A percentile compares a stretch with the other conserved stretches of the same genome.
phyloP scores from a whole-genome alignment of 2,113 vertebrate genomes.

The Tyto alba region DNA sequence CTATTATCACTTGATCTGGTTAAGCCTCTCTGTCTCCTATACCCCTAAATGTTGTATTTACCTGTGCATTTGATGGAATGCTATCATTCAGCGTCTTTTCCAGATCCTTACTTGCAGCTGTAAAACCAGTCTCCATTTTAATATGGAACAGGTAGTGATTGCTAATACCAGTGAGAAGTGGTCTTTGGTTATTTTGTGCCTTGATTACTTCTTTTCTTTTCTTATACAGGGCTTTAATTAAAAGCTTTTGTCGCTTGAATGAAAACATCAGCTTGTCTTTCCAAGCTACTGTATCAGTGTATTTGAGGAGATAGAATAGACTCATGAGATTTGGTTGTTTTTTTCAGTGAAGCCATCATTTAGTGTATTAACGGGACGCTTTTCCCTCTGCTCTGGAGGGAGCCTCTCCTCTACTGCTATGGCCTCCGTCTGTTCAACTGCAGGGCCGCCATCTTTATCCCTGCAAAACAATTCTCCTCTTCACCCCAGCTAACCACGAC shows the following conservation, averaged over 20 bases:
- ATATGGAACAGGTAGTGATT: accelerated
- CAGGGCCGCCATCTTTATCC: background rate
- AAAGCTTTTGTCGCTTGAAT: background rate
- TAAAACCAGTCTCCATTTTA: background rate
- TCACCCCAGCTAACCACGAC: background rate
- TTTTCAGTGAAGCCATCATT: background rate
- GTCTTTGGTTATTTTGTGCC: background rate
- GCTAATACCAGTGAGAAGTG: no score
- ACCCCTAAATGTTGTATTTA: background rate
- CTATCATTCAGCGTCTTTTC: accelerated
- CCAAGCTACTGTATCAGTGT: accelerated
- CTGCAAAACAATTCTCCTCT: background rate
- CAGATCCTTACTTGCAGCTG: background rate
- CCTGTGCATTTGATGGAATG: background rate
- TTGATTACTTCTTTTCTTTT: background rate
- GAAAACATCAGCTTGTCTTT: background rate
- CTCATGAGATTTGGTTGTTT: accelerated
- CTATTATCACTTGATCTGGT: background rate
- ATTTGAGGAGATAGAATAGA: background rate
- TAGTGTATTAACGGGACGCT: accelerated
- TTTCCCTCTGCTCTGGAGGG: background rate
- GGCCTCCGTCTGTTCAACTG: accelerated
- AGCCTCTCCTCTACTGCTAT: background rate
- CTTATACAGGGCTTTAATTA: background rate
- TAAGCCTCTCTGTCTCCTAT: background rate